Percentiles rank a stretch among this genome's conserved stretches.
Conservation (phyloP, 2,888 invertebrate species). For the Macaria liturata region DNA sequence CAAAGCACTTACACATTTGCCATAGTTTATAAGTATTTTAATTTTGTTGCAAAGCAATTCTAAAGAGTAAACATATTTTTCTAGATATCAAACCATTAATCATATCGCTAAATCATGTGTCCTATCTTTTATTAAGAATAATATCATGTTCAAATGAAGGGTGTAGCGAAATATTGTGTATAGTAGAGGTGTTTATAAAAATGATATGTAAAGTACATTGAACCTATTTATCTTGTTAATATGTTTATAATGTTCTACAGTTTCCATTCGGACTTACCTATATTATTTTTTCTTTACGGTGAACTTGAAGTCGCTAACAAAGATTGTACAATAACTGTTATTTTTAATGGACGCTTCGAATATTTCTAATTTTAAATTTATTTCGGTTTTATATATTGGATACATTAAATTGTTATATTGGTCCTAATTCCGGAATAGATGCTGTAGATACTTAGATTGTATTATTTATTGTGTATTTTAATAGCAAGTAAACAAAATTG, state of each 20-base stretch:
- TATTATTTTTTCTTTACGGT: too few relatives aligned
- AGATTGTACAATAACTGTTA: too few relatives aligned
- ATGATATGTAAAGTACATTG: slow-evolving; percentile 8
- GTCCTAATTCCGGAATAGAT: neutral
- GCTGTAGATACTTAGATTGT: slow-evolving; percentile 12
- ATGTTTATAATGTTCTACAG: too few relatives aligned
- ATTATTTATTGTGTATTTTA: slow-evolving; percentile 5
- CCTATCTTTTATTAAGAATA: slow-evolving; percentile 10
- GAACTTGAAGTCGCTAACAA: neutral
- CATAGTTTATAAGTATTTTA: too few relatives aligned
- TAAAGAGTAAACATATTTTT: slow-evolving; percentile 18
- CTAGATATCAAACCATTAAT: slow-evolving; percentile 20
- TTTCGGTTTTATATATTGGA: too few relatives aligned
- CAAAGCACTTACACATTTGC: too few relatives aligned
- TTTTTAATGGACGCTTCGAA: too few relatives aligned
- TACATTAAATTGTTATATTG: too few relatives aligned
- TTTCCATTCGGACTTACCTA: too few relatives aligned
- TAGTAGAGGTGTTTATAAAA: slow-evolving; percentile 18
- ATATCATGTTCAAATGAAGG: slow-evolving; percentile 22
- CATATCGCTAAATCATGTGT: slow-evolving; percentile 9
- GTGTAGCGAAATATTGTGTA: slow-evolving; percentile 20
- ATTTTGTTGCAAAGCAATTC: slow-evolving; percentile 16
- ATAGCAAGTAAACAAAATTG: slow-evolving; percentile 21
- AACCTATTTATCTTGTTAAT: slow-evolving; percentile 10
- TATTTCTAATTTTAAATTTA: too few relatives aligned